Base-by-base conservation (phyloP, 2,888 invertebrate genomes). In the Euclidia mi region DNA sequence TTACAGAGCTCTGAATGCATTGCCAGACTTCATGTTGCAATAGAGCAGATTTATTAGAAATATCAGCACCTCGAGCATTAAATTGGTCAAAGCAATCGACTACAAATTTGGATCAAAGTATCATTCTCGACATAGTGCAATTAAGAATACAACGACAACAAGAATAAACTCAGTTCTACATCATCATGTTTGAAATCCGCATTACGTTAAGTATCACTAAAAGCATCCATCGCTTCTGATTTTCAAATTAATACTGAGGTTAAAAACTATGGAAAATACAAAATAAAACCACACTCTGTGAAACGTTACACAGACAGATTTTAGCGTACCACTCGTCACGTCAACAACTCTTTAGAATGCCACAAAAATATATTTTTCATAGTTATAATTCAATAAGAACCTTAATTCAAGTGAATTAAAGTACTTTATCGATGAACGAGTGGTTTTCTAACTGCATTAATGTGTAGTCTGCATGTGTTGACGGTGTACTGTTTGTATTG, bases 231-330 rank as follows among this genome's bases (percentile, higher is more conserved):
- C 25, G 40, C 46, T 47, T 46, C 29, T 53, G 64, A 12, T 34
- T 20, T 50, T 46, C 28, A 29, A 48, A 46, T 44, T 32, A 38
- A 57, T 66, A 65, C 57, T 56, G 63, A 52, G 61, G 66, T 68
- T 71, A 65, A 61, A 68, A 70, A 62, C 69, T 67, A 71, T 73
- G 64, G 67, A 59, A 69, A 70, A 66, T 60, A 76, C 56, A 68
- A 73, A 78, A 75, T 74, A 80, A 82, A 80, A 70, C 76, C 59
- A 56, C 84, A 75, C 76, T 69, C 57, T 67, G 63, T 63, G 67
- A 70, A 74, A 79, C 55, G 58, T 65, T 68, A 70, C 62, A 74
- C 58, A 66, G 60, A 53, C 64, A 62, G 70, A 71, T 76, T 79
- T 78, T 70, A 78, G 72, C 70, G 56, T 71, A 58, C 52, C 71